Evolutionary conservation across 1,140 invertebrate genomes (phyloP).

Genomic region (Holotrichia oblita): DNA sequence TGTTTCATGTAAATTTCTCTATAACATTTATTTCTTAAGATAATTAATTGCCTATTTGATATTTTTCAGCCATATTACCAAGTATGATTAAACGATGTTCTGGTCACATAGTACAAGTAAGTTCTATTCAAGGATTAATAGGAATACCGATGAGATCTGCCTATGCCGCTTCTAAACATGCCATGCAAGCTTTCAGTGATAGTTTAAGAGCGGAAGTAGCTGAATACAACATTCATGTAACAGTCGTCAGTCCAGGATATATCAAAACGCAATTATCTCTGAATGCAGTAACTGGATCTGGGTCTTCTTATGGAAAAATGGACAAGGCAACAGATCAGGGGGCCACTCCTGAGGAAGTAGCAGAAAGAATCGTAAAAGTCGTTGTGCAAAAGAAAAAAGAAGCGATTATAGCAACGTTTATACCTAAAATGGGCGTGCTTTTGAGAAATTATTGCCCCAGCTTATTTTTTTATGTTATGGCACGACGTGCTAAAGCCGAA

Average conservation of each 20-base stretch:
- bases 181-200: slow-evolving; percentile 89
- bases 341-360: slow-evolving; percentile 77
- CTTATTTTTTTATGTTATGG: slow-evolving; percentile 86
- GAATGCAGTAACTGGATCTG: slow-evolving; percentile 86
- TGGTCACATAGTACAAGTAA: slow-evolving; percentile 91
- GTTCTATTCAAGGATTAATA: slow-evolving; percentile 92
- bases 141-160: slow-evolving; percentile 88
- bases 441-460: slow-evolving; percentile 75
- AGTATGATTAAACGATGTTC: slow-evolving; percentile 80
- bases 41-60: no score
- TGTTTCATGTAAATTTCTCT: no score
- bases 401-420: slow-evolving; percentile 73
- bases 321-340: slow-evolving; percentile 83
- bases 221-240: slow-evolving; percentile 79
- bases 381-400: slow-evolving; percentile 77
- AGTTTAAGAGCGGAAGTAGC: slow-evolving; percentile 82
- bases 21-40: no score
- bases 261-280: slow-evolving; percentile 87
- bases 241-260: slow-evolving; percentile 88
- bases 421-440: slow-evolving; percentile 74
- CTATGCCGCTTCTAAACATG: slow-evolving; percentile 95
- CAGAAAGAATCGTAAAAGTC: slow-evolving; percentile 73
- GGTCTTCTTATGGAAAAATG: slow-evolving; percentile 82
- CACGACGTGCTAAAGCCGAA: slow-evolving; percentile 68
- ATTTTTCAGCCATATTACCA: slow-evolving; percentile 77